These are phyloP conservation scores for Drosophila picticornis DNA, from an alignment of 2,888 invertebrate genomes.

Conservation along the genomic window DNA sequence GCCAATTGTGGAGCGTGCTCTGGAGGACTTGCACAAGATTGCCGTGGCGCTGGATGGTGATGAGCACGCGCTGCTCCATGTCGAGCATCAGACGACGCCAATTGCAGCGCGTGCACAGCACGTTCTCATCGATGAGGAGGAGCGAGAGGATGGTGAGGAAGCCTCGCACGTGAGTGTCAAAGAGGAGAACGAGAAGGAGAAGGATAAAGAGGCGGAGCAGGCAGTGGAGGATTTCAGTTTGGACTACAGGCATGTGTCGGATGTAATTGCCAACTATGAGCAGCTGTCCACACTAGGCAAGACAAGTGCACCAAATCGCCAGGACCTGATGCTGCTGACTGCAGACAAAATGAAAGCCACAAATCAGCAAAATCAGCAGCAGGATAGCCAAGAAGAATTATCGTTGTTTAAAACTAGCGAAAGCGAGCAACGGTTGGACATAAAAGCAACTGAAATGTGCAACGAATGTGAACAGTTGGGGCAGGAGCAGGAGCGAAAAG, in stretches of 20 bases:
- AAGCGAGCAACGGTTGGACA: conserved; percentile 1
- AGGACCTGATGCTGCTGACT: background rate
- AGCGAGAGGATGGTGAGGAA: background rate
- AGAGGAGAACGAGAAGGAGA: background rate
- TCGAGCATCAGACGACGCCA: conserved; percentile 61
- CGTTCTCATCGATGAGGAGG: conserved; percentile 66
- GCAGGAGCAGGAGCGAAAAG: background rate
- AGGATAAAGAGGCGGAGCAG: background rate
- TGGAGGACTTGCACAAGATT: conserved; percentile 80
- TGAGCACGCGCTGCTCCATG: conserved; percentile 37
- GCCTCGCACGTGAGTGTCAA: background rate
- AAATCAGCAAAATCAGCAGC: background rate
- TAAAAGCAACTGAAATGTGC: background rate
- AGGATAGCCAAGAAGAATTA: background rate
- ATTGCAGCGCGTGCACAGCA: conserved; percentile 57
- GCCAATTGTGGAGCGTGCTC: conserved; percentile 83
- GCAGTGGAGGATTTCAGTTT: conserved; percentile 19
- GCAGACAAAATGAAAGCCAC: conserved; percentile 3
- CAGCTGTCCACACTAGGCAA: conserved; percentile 54
- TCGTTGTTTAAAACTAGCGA: background rate
- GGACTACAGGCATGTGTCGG: conserved; percentile 68
- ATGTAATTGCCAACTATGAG: conserved; percentile 78
- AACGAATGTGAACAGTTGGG: background rate
- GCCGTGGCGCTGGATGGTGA: conserved; percentile 60
- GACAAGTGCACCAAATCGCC: conserved; percentile 10